Conservation (phyloP, 2,888 invertebrate species). For the Lithodes maja region DNA sequence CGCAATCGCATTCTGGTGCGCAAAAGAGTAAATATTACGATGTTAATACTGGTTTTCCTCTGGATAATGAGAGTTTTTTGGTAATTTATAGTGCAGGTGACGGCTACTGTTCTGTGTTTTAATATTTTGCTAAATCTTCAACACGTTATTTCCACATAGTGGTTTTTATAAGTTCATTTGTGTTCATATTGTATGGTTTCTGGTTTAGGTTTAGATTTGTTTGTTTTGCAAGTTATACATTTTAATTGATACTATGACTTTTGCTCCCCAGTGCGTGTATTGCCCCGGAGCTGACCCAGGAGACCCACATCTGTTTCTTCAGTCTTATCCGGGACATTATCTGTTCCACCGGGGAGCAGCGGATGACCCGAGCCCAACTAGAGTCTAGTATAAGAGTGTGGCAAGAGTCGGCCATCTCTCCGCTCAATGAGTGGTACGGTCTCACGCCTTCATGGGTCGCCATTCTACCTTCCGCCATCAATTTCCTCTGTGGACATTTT, state of each 20-base stretch:
- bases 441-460: conserved; percentile 81
- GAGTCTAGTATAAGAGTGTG: conserved; percentile 76
- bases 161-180: too few relatives aligned
- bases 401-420: conserved; percentile 74
- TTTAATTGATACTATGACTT: not conserved
- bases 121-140: too few relatives aligned
- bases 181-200: too few relatives aligned
- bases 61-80: too few relatives aligned
- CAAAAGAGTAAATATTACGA: too few relatives aligned
- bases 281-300: conserved; percentile 62
- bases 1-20: too few relatives aligned
- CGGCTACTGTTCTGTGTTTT: too few relatives aligned
- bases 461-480: conserved; percentile 85
- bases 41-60: too few relatives aligned
- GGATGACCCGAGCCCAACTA: conserved; percentile 85
- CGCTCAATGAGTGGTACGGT: conserved; percentile 75
- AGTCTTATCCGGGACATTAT: conserved; percentile 91
- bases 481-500: conserved; percentile 88
- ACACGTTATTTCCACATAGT: too few relatives aligned
- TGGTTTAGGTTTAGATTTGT: too few relatives aligned
- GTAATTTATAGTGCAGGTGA: too few relatives aligned
- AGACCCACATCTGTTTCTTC: conserved; percentile 79
- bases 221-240: too few relatives aligned
- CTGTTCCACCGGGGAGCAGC: conserved; percentile 81
- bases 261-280: conserved; percentile 47